A percentile compares a stretch with the other conserved stretches of the same genome.
Conservation (phyloP, 2,797 vertebrate genomes). For the Streptopelia turtur region DNA sequence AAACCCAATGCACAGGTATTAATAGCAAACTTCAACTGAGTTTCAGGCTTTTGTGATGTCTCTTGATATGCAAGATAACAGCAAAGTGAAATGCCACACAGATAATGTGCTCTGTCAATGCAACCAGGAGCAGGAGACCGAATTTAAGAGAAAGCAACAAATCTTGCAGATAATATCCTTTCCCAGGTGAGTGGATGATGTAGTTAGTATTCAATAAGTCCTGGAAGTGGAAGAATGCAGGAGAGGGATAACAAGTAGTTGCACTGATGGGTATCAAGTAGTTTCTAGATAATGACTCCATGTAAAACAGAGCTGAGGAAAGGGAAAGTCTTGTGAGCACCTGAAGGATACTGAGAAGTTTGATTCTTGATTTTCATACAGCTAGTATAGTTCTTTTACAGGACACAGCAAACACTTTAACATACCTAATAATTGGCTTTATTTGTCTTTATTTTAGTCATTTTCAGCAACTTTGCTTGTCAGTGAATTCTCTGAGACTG, state of each 20-base stretch:
- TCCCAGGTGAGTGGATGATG: neutral
- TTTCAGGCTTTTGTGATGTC: neutral
- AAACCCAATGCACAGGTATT: neutral
- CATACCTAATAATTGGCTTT: neutral
- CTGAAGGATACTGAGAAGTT: neutral
- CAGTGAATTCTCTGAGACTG: neutral
- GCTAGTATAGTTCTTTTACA: neutral
- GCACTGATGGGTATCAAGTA: neutral
- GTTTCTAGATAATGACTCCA: fast-evolving
- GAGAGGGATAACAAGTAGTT: neutral
- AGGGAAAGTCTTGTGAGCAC: neutral
- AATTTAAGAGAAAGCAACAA: neutral
- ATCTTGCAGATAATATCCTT: neutral
- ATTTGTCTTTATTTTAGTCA: neutral
- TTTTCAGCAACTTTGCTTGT: neutral
- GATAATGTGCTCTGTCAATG: neutral
- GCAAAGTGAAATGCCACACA: neutral
- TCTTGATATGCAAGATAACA: neutral
- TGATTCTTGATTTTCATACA: neutral
- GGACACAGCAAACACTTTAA: fast-evolving
- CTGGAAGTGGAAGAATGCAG: neutral
- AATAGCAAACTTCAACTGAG: neutral
- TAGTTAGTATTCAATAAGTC: neutral
- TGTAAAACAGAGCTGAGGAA: fast-evolving
- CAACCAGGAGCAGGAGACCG: neutral